These are phyloP conservation scores for Crotalus tigris DNA, from an alignment of 2,113 vertebrate species.

Conservation along the genomic window DNA sequence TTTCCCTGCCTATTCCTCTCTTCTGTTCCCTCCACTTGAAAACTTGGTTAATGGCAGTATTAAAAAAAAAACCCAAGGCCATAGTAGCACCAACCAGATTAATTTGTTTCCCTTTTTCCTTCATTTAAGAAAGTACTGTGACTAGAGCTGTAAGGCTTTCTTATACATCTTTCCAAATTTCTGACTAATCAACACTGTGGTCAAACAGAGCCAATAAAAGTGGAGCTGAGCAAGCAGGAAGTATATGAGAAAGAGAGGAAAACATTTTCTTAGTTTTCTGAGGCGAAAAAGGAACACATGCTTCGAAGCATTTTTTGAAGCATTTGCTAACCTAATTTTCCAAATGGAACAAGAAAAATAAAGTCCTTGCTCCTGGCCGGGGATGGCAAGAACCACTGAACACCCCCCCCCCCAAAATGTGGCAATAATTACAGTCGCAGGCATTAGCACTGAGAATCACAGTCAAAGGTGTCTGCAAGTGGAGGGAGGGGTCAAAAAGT, in stretches of 20 bases:
- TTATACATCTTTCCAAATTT: neutral
- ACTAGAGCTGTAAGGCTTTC: neutral
- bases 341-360: neutral
- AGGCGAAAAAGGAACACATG: neutral
- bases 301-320: neutral
- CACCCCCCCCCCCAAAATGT: neutral
- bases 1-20: neutral
- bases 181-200: neutral
- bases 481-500: neutral
- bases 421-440: neutral
- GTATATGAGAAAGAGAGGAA: neutral
- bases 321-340: neutral
- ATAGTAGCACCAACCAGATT: no score
- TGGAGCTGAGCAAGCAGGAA: neutral
- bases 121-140: neutral
- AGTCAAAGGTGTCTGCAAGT: neutral
- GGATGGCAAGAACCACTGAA: neutral
- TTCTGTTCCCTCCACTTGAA: neutral
- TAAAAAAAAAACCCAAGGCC: neutral
- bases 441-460: neutral
- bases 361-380: neutral
- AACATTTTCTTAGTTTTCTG: neutral
- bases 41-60: neutral
- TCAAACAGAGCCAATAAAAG: neutral
- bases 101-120: neutral